Evolutionary conservation across 1,140 invertebrate species (phyloP).

Genomic region (Hirudo medicinalis): DNA sequence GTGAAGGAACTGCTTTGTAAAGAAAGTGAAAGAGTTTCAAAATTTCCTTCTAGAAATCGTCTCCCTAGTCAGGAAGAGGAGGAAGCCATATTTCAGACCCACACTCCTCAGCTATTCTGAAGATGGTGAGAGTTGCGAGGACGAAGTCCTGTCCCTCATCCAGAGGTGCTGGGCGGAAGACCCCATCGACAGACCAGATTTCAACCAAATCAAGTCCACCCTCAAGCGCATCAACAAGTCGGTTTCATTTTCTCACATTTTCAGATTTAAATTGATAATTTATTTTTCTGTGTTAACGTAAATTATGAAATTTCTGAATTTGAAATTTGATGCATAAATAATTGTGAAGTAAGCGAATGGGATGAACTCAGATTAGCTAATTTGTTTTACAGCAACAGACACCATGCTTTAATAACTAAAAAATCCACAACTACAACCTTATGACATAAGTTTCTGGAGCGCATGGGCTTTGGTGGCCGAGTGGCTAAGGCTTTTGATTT

Average conservation of each 20-base stretch:
- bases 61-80: conserved; percentile 1
- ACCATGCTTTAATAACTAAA: no score
- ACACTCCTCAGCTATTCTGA: not conserved
- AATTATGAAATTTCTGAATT: no score
- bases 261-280: no score
- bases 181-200: not conserved
- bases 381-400: no score
- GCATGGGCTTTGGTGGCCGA: no score
- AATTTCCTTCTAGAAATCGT: conserved; percentile 22
- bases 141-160: conserved; percentile 6
- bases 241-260: not conserved
- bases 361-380: no score
- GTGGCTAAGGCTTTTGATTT: no score
- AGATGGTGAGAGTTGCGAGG: not conserved
- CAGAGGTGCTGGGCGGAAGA: conserved; percentile 6
- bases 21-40: not conserved
- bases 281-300: no score
- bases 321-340: no score
- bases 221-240: conserved; percentile 12
- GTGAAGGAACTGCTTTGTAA: not conserved
- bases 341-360: no score
- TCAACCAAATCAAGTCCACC: conserved; percentile 7
- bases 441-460: no score
- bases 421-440: no score
- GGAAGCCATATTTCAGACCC: conserved; percentile 15